Evolutionary conservation across 2,888 invertebrate species (phyloP).

Genomic region (Acleris literana): DNA sequence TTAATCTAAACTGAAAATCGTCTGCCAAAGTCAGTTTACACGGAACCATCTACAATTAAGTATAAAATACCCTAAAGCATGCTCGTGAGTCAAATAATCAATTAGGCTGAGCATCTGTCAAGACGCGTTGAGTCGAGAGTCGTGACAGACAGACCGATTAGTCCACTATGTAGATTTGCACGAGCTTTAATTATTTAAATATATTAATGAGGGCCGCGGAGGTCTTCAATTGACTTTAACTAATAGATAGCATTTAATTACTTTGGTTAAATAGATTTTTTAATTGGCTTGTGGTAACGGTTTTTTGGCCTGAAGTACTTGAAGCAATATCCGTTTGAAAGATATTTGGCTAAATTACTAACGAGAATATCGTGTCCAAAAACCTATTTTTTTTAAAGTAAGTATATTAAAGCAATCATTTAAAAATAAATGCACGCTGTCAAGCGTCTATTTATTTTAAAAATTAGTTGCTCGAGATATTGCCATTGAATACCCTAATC

Average conservation of each 20-base stretch:
- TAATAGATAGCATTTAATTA: constrained; percentile 38
- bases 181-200: constrained; percentile 34
- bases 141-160: constrained; percentile 49
- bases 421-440: no score
- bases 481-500: no score
- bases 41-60: constrained; percentile 23
- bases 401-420: no score
- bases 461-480: no score
- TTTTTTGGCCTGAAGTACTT: background rate
- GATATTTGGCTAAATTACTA: background rate
- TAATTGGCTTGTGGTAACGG: constrained; percentile 27
- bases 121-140: constrained; percentile 37
- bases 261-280: constrained; percentile 35
- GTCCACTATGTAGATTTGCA: constrained; percentile 35
- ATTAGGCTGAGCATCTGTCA: constrained; percentile 69
- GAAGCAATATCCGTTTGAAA: background rate
- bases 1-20: no score
- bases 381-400: no score
- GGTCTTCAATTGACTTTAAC: constrained; percentile 37
- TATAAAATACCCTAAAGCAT: constrained; percentile 41
- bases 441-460: no score
- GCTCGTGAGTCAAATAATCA: constrained; percentile 73
- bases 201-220: constrained; percentile 35
- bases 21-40: background rate
- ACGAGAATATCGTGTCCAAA: no score